Base-by-base conservation (phyloP, 2,797 vertebrate species). In the Paratrypauchen microcephalus region DNA sequence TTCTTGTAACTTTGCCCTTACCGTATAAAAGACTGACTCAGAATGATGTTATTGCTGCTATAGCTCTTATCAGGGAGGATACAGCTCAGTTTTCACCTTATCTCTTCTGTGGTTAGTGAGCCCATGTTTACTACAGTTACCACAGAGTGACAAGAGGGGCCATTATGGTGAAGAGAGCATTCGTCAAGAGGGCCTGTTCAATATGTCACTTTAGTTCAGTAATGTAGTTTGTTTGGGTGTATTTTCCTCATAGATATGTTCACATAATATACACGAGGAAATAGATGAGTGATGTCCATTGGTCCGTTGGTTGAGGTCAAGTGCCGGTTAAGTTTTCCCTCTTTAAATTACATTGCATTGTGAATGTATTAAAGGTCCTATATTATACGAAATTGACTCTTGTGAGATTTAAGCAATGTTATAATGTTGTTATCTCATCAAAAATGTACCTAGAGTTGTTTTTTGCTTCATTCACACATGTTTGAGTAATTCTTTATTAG, bases 71-170 rank as follows among this genome's bases (percentile, higher is more conserved):
- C 59, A 21, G 36, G 59, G 19, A 61, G 59, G 36, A 61, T 61
- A 61, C 32, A 60, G 59, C 28, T 60, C 58, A 19, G 16, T 32
- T 60, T 61, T 41, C 59, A 61, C 36, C 32, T 39, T 21, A 61
- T 61, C 59, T 41, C n/a, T 1, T 41, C 3, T 61, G 32, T 61
- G 30, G 32, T 41, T 21, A 61, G 59, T 61, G 9, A 61, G 19
- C 13, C 32, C 9, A 23, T 61, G 32, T 61, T 59, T 41, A 61
- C 32, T 12, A 61, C 8, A 61, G 19, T 61, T 61, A 61, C 59
- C 32, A 23, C 5, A 39, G 6, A 8, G 32, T 23, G 32, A 61
- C 59, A 36, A 21, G 19, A 11, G 16, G 16, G 9, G 28, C 57
- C 28, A 57, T 26, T 28, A 15, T 24, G 9, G 15, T 57, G 55